Evolutionary conservation across 2,888 invertebrate species (phyloP).

Genomic region (Erynnis tages): DNA sequence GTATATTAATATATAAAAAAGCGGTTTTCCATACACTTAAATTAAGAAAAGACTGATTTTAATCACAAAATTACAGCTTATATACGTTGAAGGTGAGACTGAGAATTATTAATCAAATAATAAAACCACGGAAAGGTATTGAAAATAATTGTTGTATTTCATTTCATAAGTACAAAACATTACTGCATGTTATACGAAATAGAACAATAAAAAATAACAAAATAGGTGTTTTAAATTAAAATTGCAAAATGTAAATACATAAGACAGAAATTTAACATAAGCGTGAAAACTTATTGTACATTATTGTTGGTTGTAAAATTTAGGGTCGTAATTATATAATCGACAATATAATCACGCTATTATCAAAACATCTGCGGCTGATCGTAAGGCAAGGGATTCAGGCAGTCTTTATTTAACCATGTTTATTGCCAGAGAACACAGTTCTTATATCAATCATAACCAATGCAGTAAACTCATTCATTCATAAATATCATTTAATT

Average conservation of each 20-base stretch:
- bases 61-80: too few species aligned
- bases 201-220: slow-evolving; percentile 65
- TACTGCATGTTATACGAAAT: slow-evolving; percentile 55
- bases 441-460: slow-evolving; percentile 5
- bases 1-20: too few species aligned
- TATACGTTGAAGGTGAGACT: too few species aligned
- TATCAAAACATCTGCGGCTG: slow-evolving; percentile 11
- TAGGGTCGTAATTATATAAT: slow-evolving; percentile 17
- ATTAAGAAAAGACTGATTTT: too few species aligned
- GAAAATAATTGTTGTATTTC: slow-evolving; percentile 72
- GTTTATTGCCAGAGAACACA: not conserved
- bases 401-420: slow-evolving; percentile 32
- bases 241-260: slow-evolving; percentile 37
- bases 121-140: slow-evolving; percentile 44
- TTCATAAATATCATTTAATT: not conserved
- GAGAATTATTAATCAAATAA: not conserved
- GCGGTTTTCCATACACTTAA: too few species aligned
- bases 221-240: slow-evolving; percentile 39
- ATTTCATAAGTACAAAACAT: slow-evolving; percentile 66
- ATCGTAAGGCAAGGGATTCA: slow-evolving; percentile 32
- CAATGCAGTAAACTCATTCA: slow-evolving; percentile 5
- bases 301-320: slow-evolving; percentile 23
- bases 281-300: slow-evolving; percentile 30
- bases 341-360: slow-evolving; percentile 25
- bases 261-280: slow-evolving; percentile 33